Evolutionary conservation across 2,888 invertebrate genomes (phyloP), one percentile per base, ranked within the genome.

Genomic region (Eupelmus urozonus): DNA sequence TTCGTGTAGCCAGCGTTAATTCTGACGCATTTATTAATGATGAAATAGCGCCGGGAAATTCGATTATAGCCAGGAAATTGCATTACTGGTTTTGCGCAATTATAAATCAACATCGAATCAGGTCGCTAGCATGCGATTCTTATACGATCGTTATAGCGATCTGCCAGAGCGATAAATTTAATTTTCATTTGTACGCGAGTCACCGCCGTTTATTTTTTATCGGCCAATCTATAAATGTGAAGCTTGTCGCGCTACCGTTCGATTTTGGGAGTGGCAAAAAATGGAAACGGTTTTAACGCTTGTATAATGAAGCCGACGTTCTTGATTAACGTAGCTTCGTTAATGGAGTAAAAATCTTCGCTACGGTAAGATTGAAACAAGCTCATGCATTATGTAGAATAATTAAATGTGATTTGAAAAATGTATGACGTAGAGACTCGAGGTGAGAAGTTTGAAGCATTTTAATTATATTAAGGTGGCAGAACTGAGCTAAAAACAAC

Each of bases 281-380:
- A 25, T 70, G 59, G 42, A 69, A 59, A 45, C 18, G 16, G 23
- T 59, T 70, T 42, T 23, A 16, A 1, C 40, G 45, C 49, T 29
- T n/a, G 45, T 34, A 23, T 23, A 45, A 62, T 71, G 20, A 51
- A 51, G 59, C 29, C 11, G 34, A 62, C 40, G 51, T 18, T 20
- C 18, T 49, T 74, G 49, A 74, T 74, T 23, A 49, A 63, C 34
- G 29, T 57, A 65, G 66, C 66, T 59, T 74, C 49, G 49, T 66
- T 45, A 16, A 13, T 16, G 20, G 49, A 29, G 55, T 29, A 53
- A 29, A 74, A 74, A 45, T 20, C 79, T 82, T 81, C 81, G 83
- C 80, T 81, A 83, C 81, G 80, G 75, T 77, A 78, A 80, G 81
- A 45, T 45, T 9, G 16, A 80, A 82, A 49, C 78, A 81, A 81